Evolutionary conservation across 2,113 vertebrate species (phyloP).

Genomic region (Phalacrocorax aristotelis): DNA sequence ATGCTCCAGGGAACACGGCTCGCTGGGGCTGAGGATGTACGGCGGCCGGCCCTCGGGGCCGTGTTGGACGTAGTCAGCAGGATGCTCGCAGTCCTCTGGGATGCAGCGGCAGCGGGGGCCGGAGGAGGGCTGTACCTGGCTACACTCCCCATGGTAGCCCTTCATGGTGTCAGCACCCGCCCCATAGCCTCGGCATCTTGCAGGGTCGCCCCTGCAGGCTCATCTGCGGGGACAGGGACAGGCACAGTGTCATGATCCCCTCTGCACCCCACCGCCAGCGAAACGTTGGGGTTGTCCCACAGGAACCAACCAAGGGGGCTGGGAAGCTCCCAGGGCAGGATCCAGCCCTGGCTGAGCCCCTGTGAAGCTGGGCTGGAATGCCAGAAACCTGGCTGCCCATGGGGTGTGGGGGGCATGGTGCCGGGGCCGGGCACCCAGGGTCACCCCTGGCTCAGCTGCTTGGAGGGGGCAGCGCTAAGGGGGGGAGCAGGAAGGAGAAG

Average conservation of each 20-base stretch:
- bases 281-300: fast-evolving
- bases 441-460: not conserved
- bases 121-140: constrained; percentile 85
- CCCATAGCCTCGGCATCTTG: constrained; percentile 79
- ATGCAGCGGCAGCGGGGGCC: constrained; percentile 86
- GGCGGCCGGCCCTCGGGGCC: constrained; percentile 67
- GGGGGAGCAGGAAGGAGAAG: not conserved
- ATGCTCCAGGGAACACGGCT: constrained; percentile 83
- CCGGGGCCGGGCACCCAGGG: fast-evolving
- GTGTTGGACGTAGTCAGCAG: constrained; percentile 78
- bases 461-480: not conserved
- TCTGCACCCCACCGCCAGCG: fast-evolving
- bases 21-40: constrained; percentile 80
- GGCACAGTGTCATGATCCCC: not conserved
- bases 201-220: constrained; percentile 55
- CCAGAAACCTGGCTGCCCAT: not conserved
- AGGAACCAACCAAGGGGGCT: not conserved
- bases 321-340: not conserved
- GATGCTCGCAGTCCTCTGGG: constrained; percentile 84
- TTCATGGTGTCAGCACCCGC: constrained; percentile 84
- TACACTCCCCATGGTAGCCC: constrained; percentile 97
- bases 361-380: fast-evolving
- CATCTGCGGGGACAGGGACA: constrained; percentile 17
- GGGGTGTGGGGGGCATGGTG: fast-evolving
- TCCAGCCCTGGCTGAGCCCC: not conserved